Evolutionary conservation across 2,797 vertebrate species (phyloP).

Genomic region (Coracias cyanogaster): DNA sequence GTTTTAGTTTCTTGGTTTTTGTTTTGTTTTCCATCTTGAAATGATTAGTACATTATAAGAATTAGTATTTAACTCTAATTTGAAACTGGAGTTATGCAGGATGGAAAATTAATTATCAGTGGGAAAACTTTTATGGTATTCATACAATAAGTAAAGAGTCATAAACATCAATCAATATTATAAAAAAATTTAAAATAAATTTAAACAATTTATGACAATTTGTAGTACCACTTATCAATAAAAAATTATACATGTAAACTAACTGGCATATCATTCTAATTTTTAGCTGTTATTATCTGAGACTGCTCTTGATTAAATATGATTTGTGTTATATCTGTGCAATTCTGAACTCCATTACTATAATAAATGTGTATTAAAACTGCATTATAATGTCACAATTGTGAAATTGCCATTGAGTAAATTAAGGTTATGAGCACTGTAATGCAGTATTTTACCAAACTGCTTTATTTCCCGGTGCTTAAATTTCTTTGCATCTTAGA

Average conservation of each 20-base stretch:
- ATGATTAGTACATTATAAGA: background rate
- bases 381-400: slow-evolving; percentile 30
- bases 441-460: slow-evolving; percentile 1
- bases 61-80: slow-evolving; percentile 28
- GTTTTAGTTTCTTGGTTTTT: background rate
- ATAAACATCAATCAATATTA: slow-evolving; percentile 50
- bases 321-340: slow-evolving; percentile 27
- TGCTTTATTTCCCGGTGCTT: background rate
- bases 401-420: slow-evolving; percentile 39
- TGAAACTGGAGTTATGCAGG: background rate
- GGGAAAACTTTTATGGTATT: background rate
- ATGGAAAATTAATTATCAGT: slow-evolving; percentile 40
- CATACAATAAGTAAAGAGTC: background rate
- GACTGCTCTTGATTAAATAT: slow-evolving; percentile 32
- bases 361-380: slow-evolving; percentile 42
- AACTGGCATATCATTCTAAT: background rate
- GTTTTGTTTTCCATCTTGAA: background rate
- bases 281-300: slow-evolving; percentile 27
- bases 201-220: slow-evolving; percentile 36
- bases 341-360: slow-evolving; percentile 39
- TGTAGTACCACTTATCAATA: slow-evolving; percentile 7
- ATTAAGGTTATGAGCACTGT: slow-evolving; percentile 20
- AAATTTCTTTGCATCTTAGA: slow-evolving; percentile 4
- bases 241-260: background rate
- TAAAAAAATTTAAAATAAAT: background rate